These are phyloP conservation scores for Patella pellucida DNA, from an alignment of 2,888 invertebrate genomes.

Conservation along the genomic window DNA sequence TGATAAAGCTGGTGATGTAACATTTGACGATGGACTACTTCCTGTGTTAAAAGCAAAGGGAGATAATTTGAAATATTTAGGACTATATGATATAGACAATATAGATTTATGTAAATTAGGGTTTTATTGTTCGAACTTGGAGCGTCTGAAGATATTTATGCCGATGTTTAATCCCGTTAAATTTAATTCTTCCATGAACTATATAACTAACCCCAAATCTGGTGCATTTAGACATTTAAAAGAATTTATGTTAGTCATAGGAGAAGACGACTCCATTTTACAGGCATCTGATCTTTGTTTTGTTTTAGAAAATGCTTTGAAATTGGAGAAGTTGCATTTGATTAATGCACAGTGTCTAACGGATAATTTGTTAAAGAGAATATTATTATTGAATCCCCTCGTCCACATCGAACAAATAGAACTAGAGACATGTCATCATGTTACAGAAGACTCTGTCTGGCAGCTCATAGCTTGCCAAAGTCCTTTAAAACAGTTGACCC, in stretches of 20 bases:
- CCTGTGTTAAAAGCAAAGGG: slow-evolving; percentile 36
- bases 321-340: slow-evolving; percentile 26
- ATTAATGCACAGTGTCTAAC: slow-evolving; percentile 29
- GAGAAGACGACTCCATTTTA: slow-evolving; percentile 22
- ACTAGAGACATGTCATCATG: slow-evolving; percentile 26
- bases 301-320: slow-evolving; percentile 24
- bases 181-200: slow-evolving; percentile 18
- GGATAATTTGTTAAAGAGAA: slow-evolving; percentile 19
- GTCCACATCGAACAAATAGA: slow-evolving; percentile 13
- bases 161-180: slow-evolving; percentile 23
- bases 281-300: slow-evolving; percentile 15
- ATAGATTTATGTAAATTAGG: slow-evolving; percentile 36
- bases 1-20: slow-evolving; percentile 31
- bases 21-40: slow-evolving; percentile 37
- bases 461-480: slow-evolving; percentile 18
- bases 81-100: slow-evolving; percentile 33
- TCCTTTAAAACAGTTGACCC: slow-evolving; percentile 13
- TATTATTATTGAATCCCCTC: slow-evolving; percentile 25
- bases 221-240: slow-evolving; percentile 16
- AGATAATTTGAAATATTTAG: slow-evolving; percentile 22
- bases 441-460: slow-evolving; percentile 18
- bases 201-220: not conserved
- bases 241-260: slow-evolving; percentile 28
- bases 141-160: slow-evolving; percentile 28
- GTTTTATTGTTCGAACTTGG: slow-evolving; percentile 32